These are phyloP conservation scores for Eueremaeus valkanovi DNA, from an alignment of 2,888 invertebrate species.

Conservation along the genomic window DNA sequence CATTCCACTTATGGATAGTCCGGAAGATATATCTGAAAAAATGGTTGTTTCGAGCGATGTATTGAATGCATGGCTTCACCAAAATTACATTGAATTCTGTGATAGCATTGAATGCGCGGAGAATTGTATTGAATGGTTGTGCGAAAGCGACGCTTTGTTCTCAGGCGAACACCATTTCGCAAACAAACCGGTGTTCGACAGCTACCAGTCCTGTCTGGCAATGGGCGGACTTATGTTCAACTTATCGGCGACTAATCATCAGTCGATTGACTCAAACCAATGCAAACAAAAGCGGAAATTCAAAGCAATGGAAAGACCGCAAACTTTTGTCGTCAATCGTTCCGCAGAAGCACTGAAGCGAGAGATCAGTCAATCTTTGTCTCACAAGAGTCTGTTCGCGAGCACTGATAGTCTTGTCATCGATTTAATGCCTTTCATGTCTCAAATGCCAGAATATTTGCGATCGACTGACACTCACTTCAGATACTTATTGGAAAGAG, in stretches of 20 bases:
- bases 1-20: slow-evolving; percentile 4
- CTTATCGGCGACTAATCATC: neutral
- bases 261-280: neutral
- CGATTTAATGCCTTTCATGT: slow-evolving; percentile 11
- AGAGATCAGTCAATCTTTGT: neutral
- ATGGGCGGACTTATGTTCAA: slow-evolving; percentile 27
- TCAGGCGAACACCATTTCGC: neutral
- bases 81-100: slow-evolving; percentile 31
- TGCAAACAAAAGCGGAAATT: slow-evolving; percentile 11
- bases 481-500: neutral
- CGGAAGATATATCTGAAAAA: slow-evolving; percentile 20
- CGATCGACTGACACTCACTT: neutral
- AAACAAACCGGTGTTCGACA: neutral
- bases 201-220: slow-evolving; percentile 2
- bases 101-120: neutral
- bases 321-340: slow-evolving; percentile 25
- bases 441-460: slow-evolving; percentile 16
- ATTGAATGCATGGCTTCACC: slow-evolving; percentile 27
- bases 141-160: slow-evolving; percentile 12
- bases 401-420: slow-evolving; percentile 6
- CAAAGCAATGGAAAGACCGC: slow-evolving; percentile 13
- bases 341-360: neutral
- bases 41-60: slow-evolving; percentile 23
- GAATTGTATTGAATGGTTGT: slow-evolving; percentile 21
- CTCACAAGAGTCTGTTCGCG: neutral